Evolutionary conservation across 2,113 vertebrate genomes (phyloP).

Genomic region (Typhlomys cinereus): DNA sequence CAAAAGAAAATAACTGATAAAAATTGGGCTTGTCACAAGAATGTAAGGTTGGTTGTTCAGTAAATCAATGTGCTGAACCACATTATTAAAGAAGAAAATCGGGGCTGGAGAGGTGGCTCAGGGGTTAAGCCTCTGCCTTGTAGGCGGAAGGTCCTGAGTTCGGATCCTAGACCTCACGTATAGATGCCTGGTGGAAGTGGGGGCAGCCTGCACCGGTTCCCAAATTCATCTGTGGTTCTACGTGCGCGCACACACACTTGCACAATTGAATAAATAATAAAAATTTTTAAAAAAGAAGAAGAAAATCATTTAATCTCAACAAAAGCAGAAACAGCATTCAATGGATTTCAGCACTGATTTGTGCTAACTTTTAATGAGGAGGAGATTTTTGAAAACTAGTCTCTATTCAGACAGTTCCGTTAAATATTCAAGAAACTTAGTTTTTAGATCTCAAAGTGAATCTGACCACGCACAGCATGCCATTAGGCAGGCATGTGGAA

Average conservation of each 20-base stretch:
- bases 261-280: too few species aligned
- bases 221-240: too few species aligned
- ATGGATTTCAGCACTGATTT: background rate
- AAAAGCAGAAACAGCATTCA: background rate
- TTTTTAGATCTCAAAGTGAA: background rate
- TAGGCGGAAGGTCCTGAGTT: too few species aligned
- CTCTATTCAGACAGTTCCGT: background rate
- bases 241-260: too few species aligned
- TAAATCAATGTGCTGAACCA: background rate
- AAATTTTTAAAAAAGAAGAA: too few species aligned
- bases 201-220: too few species aligned
- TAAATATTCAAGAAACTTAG: background rate
- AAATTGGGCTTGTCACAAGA: background rate
- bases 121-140: too few species aligned
- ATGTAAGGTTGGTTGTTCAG: conserved; percentile 30
- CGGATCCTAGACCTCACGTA: too few species aligned
- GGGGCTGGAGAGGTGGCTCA: too few species aligned
- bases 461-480: background rate
- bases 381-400: background rate
- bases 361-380: conserved; percentile 6
- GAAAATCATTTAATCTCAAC: background rate
- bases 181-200: too few species aligned
- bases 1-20: background rate
- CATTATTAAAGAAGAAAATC: background rate
- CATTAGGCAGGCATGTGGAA: background rate